Conservation (phyloP, 2,888 invertebrate genomes). For the Ryuthela nishihirai region DNA sequence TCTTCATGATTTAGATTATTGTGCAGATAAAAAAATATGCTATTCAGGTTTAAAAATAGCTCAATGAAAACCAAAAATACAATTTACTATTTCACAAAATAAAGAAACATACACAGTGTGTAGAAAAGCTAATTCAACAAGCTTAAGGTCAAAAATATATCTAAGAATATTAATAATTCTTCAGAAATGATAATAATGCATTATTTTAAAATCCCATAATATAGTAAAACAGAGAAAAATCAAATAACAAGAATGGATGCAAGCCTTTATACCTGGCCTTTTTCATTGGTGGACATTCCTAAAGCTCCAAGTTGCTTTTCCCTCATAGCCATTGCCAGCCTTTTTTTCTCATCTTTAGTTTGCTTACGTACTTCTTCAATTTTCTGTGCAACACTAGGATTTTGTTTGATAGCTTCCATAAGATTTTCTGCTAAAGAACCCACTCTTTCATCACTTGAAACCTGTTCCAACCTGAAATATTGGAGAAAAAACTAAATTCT, state of each 20-base stretch:
- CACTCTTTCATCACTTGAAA: constrained; percentile 94
- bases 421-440: constrained; percentile 96
- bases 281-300: constrained; percentile 92
- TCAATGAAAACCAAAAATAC: no score
- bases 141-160: no score
- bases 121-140: no score
- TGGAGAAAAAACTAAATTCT: no score
- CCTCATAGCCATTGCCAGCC: constrained; percentile 95
- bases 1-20: no score
- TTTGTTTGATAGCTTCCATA: constrained; percentile 59
- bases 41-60: no score
- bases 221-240: constrained; percentile 4
- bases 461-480: constrained; percentile 78
- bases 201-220: no score
- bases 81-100: no score
- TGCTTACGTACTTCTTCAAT: constrained; percentile 92
- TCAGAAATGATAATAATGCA: background rate
- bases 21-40: no score
- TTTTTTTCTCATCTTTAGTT: constrained; percentile 93
- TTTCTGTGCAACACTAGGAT: constrained; percentile 56
- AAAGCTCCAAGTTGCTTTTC: constrained; percentile 92
- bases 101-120: no score
- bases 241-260: constrained; percentile 47
- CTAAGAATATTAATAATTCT: background rate
- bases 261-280: constrained; percentile 94